Percentiles rank a stretch among this genome's conserved stretches.
phyloP scores from a whole-genome alignment of 2,797 vertebrate genomes.

The Poecilia wingei region DNA sequence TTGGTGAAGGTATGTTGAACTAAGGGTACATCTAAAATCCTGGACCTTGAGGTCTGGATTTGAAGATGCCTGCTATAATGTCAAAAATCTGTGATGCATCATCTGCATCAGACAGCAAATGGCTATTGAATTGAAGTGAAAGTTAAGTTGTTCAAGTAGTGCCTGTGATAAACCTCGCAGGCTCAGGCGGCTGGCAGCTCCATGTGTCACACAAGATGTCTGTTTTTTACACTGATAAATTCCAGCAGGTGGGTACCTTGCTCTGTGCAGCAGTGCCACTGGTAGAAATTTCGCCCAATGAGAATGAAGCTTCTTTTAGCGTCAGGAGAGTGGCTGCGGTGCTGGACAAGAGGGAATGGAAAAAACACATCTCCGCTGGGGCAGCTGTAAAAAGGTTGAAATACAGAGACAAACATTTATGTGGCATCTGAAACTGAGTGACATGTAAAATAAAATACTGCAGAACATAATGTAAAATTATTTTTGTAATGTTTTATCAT shows the following conservation, averaged over 20 bases:
- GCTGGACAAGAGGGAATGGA: slow-evolving; percentile 81
- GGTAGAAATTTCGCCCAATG: slow-evolving; percentile 92
- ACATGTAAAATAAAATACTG: not conserved
- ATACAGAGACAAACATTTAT: not conserved
- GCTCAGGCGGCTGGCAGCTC: not conserved
- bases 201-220: not conserved
- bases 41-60: too few species aligned
- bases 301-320: slow-evolving; percentile 86
- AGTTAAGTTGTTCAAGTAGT: not conserved
- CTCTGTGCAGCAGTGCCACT: slow-evolving; percentile 93
- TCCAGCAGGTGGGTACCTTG: slow-evolving; percentile 81
- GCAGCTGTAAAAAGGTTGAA: slow-evolving; percentile 61
- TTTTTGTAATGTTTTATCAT: not conserved
- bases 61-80: too few species aligned
- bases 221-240: not conserved
- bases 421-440: not conserved
- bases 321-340: slow-evolving; percentile 78
- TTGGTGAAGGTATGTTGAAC: too few species aligned
- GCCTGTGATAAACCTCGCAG: not conserved
- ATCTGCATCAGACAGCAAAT: too few species aligned
- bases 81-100: too few species aligned
- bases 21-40: too few species aligned
- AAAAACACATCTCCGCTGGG: slow-evolving; percentile 77
- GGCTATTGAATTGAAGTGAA: too few species aligned
- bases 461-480: not conserved